Evolutionary conservation across 2,888 invertebrate species (phyloP).

Genomic region (Macrosoma leucophasiata): DNA sequence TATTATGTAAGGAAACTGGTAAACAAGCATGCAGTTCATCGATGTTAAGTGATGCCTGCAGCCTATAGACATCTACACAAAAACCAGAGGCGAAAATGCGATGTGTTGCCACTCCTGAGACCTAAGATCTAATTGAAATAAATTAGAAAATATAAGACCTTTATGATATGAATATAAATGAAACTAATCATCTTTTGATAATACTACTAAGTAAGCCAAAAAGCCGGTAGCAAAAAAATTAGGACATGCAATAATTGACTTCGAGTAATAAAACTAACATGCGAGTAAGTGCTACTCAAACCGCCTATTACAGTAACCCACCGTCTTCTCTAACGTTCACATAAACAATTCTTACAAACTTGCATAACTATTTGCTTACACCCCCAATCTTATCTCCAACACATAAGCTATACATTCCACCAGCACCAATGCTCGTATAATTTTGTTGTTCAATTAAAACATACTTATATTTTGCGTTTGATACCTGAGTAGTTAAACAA

Average conservation of each 20-base stretch:
- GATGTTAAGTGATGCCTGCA: too few relatives aligned
- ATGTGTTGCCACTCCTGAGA: too few relatives aligned
- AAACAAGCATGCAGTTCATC: too few relatives aligned
- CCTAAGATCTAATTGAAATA: too few relatives aligned
- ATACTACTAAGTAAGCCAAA: too few relatives aligned
- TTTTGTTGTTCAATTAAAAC: too few relatives aligned
- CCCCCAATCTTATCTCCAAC: conserved; percentile 1
- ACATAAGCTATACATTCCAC: conserved; percentile 2
- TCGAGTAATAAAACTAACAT: conserved; percentile 26
- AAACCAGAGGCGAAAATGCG: too few relatives aligned
- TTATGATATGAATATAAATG: too few relatives aligned
- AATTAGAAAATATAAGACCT: too few relatives aligned
- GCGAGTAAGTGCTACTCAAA: conserved; percentile 23
- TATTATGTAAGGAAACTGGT: too few relatives aligned
- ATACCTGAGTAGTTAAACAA: conserved; percentile 8
- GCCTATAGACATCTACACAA: too few relatives aligned
- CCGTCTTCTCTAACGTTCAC: conserved; percentile 16
- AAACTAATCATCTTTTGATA: neutral
- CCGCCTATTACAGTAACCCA: conserved; percentile 19
- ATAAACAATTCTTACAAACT: conserved; percentile 22
- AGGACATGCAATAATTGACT: conserved; percentile 25
- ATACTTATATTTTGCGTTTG: too few relatives aligned
- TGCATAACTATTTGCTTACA: neutral
- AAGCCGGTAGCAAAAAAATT: conserved; percentile 16
- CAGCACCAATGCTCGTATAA: neutral